These are phyloP conservation scores for Blastomussa wellsi DNA, from an alignment of 92 coral and sea anemone species.

Conservation along the genomic window DNA sequence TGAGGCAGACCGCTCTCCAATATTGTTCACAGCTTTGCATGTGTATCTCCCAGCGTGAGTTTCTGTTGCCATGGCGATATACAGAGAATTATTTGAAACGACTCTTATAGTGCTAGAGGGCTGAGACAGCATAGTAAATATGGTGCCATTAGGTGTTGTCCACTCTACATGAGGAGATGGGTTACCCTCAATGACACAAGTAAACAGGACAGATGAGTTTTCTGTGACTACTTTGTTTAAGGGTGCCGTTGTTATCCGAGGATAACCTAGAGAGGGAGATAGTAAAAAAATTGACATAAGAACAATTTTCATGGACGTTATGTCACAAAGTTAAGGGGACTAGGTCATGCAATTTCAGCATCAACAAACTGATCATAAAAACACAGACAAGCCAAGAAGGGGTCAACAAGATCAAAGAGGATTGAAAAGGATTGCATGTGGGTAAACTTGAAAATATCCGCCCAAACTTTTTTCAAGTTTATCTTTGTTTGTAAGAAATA, in stretches of 20 bases:
- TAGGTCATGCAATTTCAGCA: too few species aligned
- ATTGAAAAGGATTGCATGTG: too few species aligned
- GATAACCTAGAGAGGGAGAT: conserved; percentile 56
- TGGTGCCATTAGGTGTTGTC: conserved; percentile 73
- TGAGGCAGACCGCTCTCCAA: conserved; percentile 56
- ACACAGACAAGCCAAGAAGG: too few species aligned
- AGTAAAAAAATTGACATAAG: not conserved
- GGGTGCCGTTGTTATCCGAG: conserved; percentile 60
- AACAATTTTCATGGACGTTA: not conserved
- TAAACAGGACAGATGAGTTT: conserved; percentile 44
- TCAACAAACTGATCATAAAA: too few species aligned
- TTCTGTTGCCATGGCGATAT: conserved; percentile 58
- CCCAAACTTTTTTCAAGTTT: too few species aligned
- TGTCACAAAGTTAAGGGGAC: too few species aligned
- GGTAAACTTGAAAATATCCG: too few species aligned
- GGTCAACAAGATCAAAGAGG: too few species aligned
- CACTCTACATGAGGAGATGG: conserved; percentile 69
- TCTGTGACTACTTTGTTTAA: conserved; percentile 53
- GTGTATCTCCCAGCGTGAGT: conserved; percentile 72
- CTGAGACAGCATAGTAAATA: conserved; percentile 31
- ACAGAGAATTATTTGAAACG: conserved; percentile 75
- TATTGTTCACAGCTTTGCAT: conserved; percentile 73
- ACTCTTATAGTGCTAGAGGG: conserved; percentile 58
- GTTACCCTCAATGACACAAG: conserved; percentile 60
- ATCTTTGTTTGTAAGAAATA: too few species aligned